Percentiles rank a stretch among this genome's conserved stretches.
These are phyloP conservation scores for Halocynthia roretzi DNA, from an alignment of 23 tunicate species.

Conservation along the genomic window DNA sequence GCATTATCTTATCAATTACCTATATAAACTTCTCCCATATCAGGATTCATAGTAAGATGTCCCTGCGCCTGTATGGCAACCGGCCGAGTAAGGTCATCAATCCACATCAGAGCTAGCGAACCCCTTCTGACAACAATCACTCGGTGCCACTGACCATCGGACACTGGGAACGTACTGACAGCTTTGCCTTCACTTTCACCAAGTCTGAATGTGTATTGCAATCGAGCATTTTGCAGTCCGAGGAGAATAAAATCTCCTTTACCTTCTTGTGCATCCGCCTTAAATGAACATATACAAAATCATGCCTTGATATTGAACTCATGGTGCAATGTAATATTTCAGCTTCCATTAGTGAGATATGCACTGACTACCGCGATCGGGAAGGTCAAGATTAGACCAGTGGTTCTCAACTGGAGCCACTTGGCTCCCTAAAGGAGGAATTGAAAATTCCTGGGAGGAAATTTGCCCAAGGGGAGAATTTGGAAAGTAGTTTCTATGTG, in stretches of 20 bases:
- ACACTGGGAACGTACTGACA: constrained; percentile 40
- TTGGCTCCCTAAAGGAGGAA: no score
- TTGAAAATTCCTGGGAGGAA: no score
- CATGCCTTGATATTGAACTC: no score
- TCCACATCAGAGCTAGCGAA: constrained; percentile 76
- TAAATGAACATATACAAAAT: no score
- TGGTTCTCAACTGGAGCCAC: no score
- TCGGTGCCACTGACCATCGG: constrained; percentile 71
- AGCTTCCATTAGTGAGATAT: no score
- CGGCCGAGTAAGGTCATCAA: constrained; percentile 54
- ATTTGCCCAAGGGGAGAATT: no score
- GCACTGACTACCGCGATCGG: no score
- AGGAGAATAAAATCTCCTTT: constrained; percentile 29
- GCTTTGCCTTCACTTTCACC: constrained; percentile 60
- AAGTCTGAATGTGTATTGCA: constrained; percentile 47
- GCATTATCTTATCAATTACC: constrained; percentile 58
- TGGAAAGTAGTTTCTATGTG: no score
- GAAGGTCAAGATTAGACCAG: no score
- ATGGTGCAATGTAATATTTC: no score
- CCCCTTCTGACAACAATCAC: constrained; percentile 61
- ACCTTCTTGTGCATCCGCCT: background rate
- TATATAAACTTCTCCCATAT: constrained; percentile 67
- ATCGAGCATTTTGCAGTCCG: constrained; percentile 47
- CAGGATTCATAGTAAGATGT: constrained; percentile 15
- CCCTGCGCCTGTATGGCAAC: constrained; percentile 56